Base-by-base conservation (phyloP, 2,888 invertebrate species). In the Euphydryas editha region DNA sequence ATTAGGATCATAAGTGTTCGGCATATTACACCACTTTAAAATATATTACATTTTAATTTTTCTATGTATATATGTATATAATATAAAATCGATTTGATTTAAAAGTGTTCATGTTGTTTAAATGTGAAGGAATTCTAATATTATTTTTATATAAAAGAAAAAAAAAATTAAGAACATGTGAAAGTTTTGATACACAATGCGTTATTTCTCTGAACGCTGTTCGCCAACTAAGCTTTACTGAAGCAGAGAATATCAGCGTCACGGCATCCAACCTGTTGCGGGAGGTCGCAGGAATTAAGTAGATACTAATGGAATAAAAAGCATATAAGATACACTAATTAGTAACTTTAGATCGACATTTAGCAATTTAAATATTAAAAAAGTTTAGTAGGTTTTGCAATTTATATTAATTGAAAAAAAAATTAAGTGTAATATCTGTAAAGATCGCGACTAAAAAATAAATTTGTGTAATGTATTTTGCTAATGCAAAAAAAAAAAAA, bases 1-100 rank as follows among this genome's bases (percentile, higher is more conserved):
- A 73, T 85, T 92, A 7, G 92, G 78, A 72, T 92, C 88, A 75
- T 89, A 86, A 74, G 82, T 85, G 1, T 72, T 75, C 47, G 83
- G 72, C 92, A 92, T 92, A 66, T 67, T 82, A 15, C 57, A 46
- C 58, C 18, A 42, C 30, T 18, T 46, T 59, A 46, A 46, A 59
- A 13, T 24, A 1, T 30, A 6, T 36, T n/a, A 13, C 21, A 15
- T 21, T 13, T 24, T 18, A 4, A 10, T 24, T 21, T n/a, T 11
- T 30, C 3, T n/a, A 6, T 24, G 51, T 6, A 30, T n/a, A 5
- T 30, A 49, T 15, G 20, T 21, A 6, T 47, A 8, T 21, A 21
- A 49, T 5, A 4, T 49, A 15, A 20, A 21, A 49, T 15, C 21
- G 21, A 21, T 49, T 20, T 11, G 13, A 4, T 21, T 49, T 21